phyloP scores from a whole-genome alignment of 2,888 invertebrate genomes.

The Altica lythri region DNA sequence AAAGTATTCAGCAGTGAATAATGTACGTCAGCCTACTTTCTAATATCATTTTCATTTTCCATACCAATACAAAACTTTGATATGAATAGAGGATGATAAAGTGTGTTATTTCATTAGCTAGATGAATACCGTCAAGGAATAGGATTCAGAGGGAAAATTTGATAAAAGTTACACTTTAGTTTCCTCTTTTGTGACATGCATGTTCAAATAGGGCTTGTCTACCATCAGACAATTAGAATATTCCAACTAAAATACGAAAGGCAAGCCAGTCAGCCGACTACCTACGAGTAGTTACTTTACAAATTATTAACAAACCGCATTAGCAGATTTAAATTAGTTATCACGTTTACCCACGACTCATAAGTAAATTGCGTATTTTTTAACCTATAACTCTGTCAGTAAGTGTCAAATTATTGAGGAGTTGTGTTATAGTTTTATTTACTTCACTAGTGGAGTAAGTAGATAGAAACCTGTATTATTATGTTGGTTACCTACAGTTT shows the following conservation, averaged over 20 bases:
- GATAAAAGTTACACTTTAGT: slow-evolving; percentile 32
- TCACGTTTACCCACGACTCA: too few relatives aligned
- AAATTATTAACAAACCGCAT: slow-evolving; percentile 16
- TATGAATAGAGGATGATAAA: slow-evolving; percentile 19
- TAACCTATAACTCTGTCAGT: too few relatives aligned
- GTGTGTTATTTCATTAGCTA: slow-evolving; percentile 27
- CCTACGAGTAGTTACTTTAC: slow-evolving; percentile 1
- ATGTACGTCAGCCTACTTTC: slow-evolving; percentile 5
- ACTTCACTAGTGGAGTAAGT: too few relatives aligned
- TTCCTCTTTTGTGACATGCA: slow-evolving; percentile 29
- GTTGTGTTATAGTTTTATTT: too few relatives aligned
- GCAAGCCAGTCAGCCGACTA: slow-evolving; percentile 4
- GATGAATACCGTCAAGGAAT: slow-evolving; percentile 20
- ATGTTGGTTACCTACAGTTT: too few relatives aligned
- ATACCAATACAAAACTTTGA: slow-evolving; percentile 14
- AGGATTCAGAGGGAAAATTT: slow-evolving; percentile 30
- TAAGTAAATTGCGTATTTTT: too few relatives aligned
- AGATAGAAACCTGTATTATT: too few relatives aligned
- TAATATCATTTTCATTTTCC: slow-evolving; percentile 14
- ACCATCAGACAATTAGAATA: slow-evolving; percentile 25
- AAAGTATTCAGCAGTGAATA: too few relatives aligned
- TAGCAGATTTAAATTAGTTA: slow-evolving; percentile 11
- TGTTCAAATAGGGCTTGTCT: slow-evolving; percentile 24
- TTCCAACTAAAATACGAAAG: slow-evolving; percentile 18
- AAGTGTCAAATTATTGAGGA: too few relatives aligned